These are phyloP conservation scores for Nothobranchius kuhntae DNA, from an alignment of 2,113 vertebrate species.

Conservation along the genomic window DNA sequence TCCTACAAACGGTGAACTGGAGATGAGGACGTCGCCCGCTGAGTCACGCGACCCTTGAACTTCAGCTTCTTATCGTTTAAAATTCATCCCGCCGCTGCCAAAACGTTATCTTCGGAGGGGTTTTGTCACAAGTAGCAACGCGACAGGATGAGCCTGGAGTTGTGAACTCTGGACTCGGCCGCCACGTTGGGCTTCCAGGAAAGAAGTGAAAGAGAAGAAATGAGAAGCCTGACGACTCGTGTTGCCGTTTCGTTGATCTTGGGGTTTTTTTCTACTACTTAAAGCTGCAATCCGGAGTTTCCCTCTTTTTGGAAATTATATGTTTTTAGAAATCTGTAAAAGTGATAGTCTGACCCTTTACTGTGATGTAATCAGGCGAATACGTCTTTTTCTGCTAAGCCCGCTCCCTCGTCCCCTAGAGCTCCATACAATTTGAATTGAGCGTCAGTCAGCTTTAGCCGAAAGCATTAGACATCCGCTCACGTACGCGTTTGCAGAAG, in stretches of 20 bases:
- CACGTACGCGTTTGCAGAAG: too few relatives aligned
- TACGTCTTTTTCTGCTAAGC: too few relatives aligned
- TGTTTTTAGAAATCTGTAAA: too few relatives aligned
- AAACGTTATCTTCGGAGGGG: neutral
- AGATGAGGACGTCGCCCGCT: neutral
- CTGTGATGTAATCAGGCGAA: too few relatives aligned
- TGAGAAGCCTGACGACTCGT: neutral
- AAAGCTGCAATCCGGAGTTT: too few relatives aligned
- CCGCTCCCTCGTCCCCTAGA: too few relatives aligned
- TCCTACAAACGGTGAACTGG: neutral
- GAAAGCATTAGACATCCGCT: too few relatives aligned
- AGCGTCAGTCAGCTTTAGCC: too few relatives aligned
- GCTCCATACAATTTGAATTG: too few relatives aligned
- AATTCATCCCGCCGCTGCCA: conserved; percentile 1
- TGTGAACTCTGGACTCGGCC: conserved; percentile 23
- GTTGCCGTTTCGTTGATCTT: neutral
- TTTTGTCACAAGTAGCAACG: neutral
- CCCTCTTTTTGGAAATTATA: too few relatives aligned
- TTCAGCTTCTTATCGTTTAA: neutral
- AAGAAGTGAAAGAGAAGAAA: neutral
- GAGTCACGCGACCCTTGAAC: conserved; percentile 21
- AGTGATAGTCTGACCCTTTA: neutral
- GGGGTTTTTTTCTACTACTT: too few relatives aligned
- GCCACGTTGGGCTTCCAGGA: conserved; percentile 30
- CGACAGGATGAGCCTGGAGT: neutral